These are phyloP conservation scores for Smittia aterrima DNA, from an alignment of 2,888 invertebrate species.

Conservation along the genomic window DNA sequence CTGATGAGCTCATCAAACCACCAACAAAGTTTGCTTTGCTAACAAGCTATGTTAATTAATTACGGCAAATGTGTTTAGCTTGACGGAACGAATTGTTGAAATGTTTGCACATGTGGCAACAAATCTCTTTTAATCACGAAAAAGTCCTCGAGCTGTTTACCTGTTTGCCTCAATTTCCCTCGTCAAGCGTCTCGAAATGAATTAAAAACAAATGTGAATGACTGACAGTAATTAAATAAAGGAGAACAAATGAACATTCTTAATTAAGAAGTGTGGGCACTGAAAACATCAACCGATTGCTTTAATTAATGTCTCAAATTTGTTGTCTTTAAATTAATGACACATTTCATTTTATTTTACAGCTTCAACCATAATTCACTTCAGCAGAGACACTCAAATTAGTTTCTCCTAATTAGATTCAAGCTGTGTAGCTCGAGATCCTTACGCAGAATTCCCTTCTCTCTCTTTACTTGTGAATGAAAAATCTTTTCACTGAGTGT, in stretches of 20 bases:
- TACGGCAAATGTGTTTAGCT: neutral
- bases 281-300: neutral
- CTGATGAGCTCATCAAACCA: neutral
- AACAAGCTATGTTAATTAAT: conserved; percentile 10
- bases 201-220: neutral
- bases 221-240: neutral
- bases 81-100: neutral
- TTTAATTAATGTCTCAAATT: conserved; percentile 12
- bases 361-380: neutral
- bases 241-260: neutral
- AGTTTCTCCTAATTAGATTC: conserved; percentile 9
- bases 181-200: neutral
- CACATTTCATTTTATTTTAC: conserved; percentile 13
- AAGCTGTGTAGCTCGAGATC: neutral
- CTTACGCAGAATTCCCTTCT: neutral
- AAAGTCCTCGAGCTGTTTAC: no score
- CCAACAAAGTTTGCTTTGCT: neutral
- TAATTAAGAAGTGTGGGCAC: neutral
- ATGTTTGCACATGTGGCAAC: neutral
- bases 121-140: no score
- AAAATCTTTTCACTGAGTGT: neutral
- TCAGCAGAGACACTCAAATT: neutral
- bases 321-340: conserved; percentile 24
- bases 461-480: neutral
- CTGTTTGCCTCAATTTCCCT: neutral